Evolutionary conservation across 2,113 vertebrate species (phyloP).

Genomic region (Oreotrochilus melanogaster): DNA sequence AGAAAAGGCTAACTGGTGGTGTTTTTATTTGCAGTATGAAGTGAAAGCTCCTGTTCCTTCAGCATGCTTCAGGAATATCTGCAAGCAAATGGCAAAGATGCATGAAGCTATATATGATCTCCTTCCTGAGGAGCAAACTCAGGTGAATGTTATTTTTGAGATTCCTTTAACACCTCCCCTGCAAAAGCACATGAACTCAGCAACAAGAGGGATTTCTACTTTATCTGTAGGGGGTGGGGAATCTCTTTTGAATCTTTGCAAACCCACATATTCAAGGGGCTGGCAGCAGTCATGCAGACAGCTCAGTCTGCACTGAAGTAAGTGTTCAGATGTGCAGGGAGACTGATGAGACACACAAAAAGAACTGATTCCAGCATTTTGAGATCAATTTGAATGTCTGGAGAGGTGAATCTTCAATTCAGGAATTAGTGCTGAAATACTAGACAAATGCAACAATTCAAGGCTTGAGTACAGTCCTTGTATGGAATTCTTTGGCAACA

Average conservation of each 20-base stretch:
- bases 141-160: constrained; percentile 77
- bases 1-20: neutral
- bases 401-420: neutral
- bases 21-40: constrained; percentile 86
- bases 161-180: neutral
- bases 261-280: neutral
- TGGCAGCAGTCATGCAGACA: neutral
- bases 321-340: neutral
- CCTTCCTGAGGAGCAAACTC: constrained; percentile 93
- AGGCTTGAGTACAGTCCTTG: neutral
- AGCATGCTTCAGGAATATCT: constrained; percentile 93
- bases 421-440: neutral
- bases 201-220: neutral
- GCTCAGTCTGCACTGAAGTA: neutral
- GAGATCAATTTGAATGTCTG: neutral
- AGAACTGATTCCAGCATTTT: neutral
- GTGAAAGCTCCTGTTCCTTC: constrained; percentile 98
- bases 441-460: neutral
- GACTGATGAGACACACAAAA: rapidly evolving
- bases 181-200: neutral
- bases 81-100: constrained; percentile 98
- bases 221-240: neutral
- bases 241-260: neutral
- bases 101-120: constrained; percentile 96
- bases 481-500: neutral